Evolutionary conservation across 2,797 vertebrate genomes (phyloP).

Genomic region (Thamnophis elegans): DNA sequence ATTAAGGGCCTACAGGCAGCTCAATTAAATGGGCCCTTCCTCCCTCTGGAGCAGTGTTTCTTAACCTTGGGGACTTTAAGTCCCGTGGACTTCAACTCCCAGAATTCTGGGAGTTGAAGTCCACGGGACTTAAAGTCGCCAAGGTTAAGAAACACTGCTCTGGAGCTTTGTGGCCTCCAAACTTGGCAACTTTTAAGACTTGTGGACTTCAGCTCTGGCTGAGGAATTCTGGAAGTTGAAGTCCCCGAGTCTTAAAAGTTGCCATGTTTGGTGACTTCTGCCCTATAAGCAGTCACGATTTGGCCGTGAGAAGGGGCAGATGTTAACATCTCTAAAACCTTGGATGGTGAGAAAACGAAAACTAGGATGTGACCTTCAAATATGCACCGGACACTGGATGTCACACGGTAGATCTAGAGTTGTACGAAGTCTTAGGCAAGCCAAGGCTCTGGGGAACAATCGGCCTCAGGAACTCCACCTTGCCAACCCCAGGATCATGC

Average conservation of each 20-base stretch:
- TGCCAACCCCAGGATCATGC: neutral
- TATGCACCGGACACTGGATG: neutral
- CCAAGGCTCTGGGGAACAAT: neutral
- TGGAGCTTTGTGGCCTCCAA: neutral
- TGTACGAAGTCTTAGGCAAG: neutral
- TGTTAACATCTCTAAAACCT: neutral
- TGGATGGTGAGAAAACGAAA: neutral
- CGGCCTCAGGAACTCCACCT: neutral
- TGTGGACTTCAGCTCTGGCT: too few species aligned
- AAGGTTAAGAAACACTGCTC: too few species aligned
- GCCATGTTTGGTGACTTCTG: neutral
- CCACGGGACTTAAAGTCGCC: too few species aligned
- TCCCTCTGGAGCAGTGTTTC: neutral
- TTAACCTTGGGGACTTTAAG: too few species aligned
- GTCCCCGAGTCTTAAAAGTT: neutral
- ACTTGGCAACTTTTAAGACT: too few species aligned
- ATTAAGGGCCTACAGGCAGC: neutral
- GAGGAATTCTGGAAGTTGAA: too few species aligned
- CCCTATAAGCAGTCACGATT: neutral
- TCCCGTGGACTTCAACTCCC: too few species aligned
- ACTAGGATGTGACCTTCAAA: neutral
- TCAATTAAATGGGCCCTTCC: neutral
- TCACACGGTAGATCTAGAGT: neutral
- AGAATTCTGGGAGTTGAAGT: too few species aligned
- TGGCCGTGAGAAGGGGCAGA: neutral